These are phyloP conservation scores for Idris sp. DNA, from an alignment of 1,140 invertebrate species.

Conservation along the genomic window DNA sequence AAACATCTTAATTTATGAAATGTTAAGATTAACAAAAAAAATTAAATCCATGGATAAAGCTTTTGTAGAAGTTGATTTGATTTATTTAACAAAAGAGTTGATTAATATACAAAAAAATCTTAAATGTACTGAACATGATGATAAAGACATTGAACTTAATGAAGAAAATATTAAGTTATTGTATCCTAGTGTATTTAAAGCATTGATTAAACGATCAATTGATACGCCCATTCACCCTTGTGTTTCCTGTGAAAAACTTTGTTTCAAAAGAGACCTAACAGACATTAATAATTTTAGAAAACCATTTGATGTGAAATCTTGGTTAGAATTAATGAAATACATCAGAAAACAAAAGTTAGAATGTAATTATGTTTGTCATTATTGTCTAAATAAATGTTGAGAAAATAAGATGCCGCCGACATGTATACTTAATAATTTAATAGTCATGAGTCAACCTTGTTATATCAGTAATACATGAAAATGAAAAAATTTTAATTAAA, in stretches of 20 bases:
- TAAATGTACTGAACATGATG: slow-evolving; percentile 3
- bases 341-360: neutral
- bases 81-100: neutral
- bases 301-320: neutral
- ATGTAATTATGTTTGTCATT: neutral
- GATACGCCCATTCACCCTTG: slow-evolving; percentile 25
- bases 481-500: slow-evolving; percentile 6
- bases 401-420: neutral
- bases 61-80: neutral
- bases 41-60: neutral
- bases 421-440: slow-evolving; percentile 1
- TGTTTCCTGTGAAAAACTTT: slow-evolving; percentile 59
- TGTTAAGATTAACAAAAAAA: neutral
- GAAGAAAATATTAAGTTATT: slow-evolving; percentile 27
- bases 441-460: neutral
- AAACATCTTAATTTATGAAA: neutral
- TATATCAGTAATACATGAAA: neutral
- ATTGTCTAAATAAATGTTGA: neutral
- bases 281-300: neutral
- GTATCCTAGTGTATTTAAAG: slow-evolving; percentile 20
- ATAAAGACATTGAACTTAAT: slow-evolving; percentile 4
- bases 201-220: slow-evolving; percentile 12
- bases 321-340: slow-evolving; percentile 2
- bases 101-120: slow-evolving; percentile 2
- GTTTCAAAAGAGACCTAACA: neutral